A percentile compares a stretch with the other conserved stretches of the same genome.
Conservation (phyloP, 2,797 vertebrate species). For the Poliocrania exsul region DNA sequence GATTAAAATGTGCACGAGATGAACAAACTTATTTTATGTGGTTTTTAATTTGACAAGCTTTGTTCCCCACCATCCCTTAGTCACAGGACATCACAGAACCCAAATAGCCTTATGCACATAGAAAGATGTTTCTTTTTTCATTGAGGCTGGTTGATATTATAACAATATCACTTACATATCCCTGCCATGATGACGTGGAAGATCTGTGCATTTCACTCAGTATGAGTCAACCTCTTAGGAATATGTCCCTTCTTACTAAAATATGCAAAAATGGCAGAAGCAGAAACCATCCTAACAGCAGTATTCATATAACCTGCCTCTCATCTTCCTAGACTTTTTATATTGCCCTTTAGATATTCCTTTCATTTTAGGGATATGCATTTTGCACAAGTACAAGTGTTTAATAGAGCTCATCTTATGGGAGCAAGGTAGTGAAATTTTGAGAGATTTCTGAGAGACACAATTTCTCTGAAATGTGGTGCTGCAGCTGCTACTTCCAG, state of each 20-base stretch:
- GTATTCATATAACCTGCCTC: neutral
- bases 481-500: constrained; percentile 4
- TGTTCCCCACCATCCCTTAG: neutral
- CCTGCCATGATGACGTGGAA: neutral
- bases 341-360: neutral
- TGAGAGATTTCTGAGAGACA: neutral
- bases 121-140: neutral
- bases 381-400: neutral
- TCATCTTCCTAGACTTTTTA: neutral
- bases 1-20: neutral
- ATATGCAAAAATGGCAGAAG: neutral
- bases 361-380: neutral
- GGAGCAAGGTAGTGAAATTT: neutral
- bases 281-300: neutral
- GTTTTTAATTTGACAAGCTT: neutral
- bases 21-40: neutral
- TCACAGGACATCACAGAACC: neutral
- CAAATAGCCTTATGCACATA: neutral
- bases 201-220: neutral
- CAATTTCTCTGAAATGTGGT: neutral
- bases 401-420: neutral
- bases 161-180: neutral
- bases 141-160: neutral
- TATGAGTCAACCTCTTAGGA: neutral
- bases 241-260: neutral